phyloP scores from a whole-genome alignment of 2,113 vertebrate genomes.

The Seriola aureovittata region DNA sequence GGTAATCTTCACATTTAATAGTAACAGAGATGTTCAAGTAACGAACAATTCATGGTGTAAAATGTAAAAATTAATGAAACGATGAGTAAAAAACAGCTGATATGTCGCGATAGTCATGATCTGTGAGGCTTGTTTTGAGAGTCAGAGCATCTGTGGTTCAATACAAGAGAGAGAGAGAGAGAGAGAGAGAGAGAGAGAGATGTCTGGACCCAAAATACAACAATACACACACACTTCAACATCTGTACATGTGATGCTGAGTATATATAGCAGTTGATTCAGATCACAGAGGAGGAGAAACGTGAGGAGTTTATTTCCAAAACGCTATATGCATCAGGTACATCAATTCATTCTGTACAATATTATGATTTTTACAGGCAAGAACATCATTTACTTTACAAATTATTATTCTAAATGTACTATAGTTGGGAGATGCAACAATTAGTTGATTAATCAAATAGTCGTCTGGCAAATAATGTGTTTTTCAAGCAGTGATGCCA shows the following conservation, averaged over 20 bases:
- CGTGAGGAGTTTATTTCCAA: conserved; percentile 55
- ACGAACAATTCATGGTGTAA: conserved; percentile 32
- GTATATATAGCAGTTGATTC: conserved; percentile 46
- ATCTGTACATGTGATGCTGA: conserved; percentile 63
- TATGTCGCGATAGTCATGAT: conserved; percentile 46
- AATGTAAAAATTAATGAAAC: conserved; percentile 26
- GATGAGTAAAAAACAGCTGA: conserved; percentile 62
- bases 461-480: background rate
- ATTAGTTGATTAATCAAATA: background rate
- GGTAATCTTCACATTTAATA: conserved; percentile 66
- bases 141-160: conserved; percentile 21
- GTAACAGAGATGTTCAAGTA: conserved; percentile 56
- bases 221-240: conserved; percentile 65
- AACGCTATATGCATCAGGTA: conserved; percentile 33
- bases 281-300: conserved; percentile 66
- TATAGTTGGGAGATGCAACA: conserved; percentile 28
- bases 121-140: conserved; percentile 20
- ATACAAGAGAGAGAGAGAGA: conserved; percentile 29
- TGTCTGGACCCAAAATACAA: conserved; percentile 58
- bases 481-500: background rate
- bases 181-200: conserved; percentile 30
- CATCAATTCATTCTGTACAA: conserved; percentile 33
- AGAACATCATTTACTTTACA: conserved; percentile 33
- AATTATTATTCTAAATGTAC: conserved; percentile 9
- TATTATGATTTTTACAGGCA: conserved; percentile 41